Conservation (phyloP, 2,797 vertebrate genomes). For the Pseudomugil gertrudae region DNA sequence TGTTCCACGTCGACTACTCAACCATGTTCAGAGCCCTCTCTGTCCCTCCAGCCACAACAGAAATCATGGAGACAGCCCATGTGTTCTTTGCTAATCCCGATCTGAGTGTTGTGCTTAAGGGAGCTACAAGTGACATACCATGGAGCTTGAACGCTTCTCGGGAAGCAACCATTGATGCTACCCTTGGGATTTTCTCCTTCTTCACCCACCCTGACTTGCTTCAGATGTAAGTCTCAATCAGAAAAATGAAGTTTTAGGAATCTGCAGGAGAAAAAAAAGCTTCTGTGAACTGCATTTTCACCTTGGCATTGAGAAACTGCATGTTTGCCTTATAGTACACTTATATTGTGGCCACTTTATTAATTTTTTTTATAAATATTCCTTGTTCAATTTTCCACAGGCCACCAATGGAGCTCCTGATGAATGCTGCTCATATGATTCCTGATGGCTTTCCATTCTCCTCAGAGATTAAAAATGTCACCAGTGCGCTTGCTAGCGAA, state of each 20-base stretch:
- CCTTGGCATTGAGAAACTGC: not conserved
- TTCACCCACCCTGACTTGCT: conserved; percentile 64
- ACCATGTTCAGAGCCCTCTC: conserved; percentile 64
- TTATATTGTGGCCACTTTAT: conserved; percentile 1
- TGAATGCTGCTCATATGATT: conserved; percentile 55
- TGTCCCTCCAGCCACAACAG: conserved; percentile 50
- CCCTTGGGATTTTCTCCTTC: conserved; percentile 69
- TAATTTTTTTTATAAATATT: conserved; percentile 23
- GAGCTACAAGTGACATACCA: conserved; percentile 40
- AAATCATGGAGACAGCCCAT: conserved; percentile 76
- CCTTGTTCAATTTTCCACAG: conserved; percentile 59
- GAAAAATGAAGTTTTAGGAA: not conserved
- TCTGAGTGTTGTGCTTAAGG: conserved; percentile 74
- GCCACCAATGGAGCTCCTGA: conserved; percentile 61
- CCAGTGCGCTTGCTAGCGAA: conserved; percentile 64
- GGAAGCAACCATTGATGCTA: conserved; percentile 69
- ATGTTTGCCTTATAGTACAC: not conserved
- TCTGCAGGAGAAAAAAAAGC: not conserved
- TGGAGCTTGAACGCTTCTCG: conserved; percentile 52
- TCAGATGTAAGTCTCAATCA: conserved; percentile 60
- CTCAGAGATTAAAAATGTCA: conserved; percentile 64
- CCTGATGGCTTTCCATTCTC: conserved; percentile 71
- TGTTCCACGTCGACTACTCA: conserved; percentile 75
- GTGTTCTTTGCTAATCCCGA: conserved; percentile 77
- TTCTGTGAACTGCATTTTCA: conserved; percentile 5